Evolutionary conservation across 2,113 vertebrate genomes (phyloP).

Genomic region (Solea senegalensis): DNA sequence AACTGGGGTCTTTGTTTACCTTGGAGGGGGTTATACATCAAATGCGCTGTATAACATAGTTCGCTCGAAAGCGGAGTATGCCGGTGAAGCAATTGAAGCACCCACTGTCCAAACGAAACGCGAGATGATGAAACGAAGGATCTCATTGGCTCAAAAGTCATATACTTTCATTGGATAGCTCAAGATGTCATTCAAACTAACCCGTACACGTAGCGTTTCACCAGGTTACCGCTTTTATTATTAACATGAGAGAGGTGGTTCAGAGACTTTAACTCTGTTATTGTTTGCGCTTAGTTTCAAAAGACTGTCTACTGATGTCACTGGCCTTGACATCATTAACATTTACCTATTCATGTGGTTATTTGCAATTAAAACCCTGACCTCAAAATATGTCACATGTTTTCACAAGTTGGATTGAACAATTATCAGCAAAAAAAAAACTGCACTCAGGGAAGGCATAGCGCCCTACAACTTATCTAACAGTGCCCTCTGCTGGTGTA

Average conservation of each 20-base stretch:
- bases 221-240: neutral
- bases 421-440: neutral
- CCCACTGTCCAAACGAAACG: constrained; percentile 6
- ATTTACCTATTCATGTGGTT: neutral
- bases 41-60: neutral
- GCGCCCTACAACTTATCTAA: neutral
- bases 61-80: neutral
- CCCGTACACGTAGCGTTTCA: constrained; percentile 22
- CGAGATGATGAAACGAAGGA: constrained; percentile 27
- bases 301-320: neutral
- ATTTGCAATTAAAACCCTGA: neutral
- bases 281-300: neutral
- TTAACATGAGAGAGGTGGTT: neutral
- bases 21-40: neutral
- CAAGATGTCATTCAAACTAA: constrained; percentile 44
- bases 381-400: neutral
- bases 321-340: too few relatives aligned
- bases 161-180: constrained; percentile 20
- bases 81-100: constrained; percentile 18
- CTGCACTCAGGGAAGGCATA: neutral
- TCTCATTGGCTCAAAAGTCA: constrained; percentile 48
- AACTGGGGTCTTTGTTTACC: too few relatives aligned
- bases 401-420: neutral
- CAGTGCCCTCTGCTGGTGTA: constrained; percentile 58
- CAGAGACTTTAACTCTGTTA: neutral